phyloP scores from a whole-genome alignment of 2,113 vertebrate species.

The Uria aalge region DNA sequence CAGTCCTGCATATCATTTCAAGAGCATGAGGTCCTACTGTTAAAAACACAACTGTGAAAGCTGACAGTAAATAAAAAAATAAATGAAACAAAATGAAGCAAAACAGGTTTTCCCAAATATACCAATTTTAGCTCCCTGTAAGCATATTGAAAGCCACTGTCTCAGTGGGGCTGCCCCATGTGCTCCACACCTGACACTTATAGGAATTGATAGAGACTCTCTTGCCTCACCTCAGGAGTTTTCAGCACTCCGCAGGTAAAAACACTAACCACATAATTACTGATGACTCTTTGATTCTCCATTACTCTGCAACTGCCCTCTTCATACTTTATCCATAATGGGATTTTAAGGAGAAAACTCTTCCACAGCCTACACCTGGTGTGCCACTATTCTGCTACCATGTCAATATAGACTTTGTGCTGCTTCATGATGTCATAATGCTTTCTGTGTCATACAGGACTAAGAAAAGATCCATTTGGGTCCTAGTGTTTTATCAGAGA shows the following conservation, averaged over 20 bases:
- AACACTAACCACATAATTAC: background rate
- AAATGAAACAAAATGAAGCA: background rate
- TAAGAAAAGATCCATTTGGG: background rate
- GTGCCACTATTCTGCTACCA: background rate
- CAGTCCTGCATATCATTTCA: background rate
- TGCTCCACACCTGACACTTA: background rate
- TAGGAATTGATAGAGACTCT: background rate
- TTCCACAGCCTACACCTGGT: background rate
- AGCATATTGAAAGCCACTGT: background rate
- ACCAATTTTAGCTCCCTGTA: background rate
- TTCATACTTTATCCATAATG: background rate
- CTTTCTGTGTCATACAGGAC: background rate
- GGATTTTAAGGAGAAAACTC: background rate
- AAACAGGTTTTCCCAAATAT: background rate
- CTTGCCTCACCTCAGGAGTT: background rate
- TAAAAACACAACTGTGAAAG: background rate
- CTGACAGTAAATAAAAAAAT: background rate
- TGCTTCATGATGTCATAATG: background rate
- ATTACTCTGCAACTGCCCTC: background rate
- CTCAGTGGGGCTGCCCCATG: background rate
- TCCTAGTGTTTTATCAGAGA: background rate
- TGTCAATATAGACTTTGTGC: fast-evolving
- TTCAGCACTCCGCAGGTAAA: background rate
- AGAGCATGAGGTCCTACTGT: background rate
- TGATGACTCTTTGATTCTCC: background rate